phyloP scores from a whole-genome alignment of 2,888 invertebrate genomes.

The Mellilla xanthometata region DNA sequence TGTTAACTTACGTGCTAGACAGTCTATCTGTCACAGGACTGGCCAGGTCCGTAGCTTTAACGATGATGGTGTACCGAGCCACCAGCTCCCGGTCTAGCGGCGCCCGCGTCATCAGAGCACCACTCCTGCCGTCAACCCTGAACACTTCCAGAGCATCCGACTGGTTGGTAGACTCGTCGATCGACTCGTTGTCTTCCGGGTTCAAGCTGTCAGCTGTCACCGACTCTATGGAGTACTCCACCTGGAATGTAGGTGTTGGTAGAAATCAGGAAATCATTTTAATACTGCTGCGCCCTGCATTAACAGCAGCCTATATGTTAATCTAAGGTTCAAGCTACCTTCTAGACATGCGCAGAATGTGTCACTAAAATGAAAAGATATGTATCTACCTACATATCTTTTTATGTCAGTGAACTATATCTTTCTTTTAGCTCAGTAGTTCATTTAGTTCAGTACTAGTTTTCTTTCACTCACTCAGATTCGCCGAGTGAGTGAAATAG shows the following conservation, averaged over 20 bases:
- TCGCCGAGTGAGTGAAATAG: too few species aligned
- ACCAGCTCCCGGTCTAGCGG: slow-evolving; percentile 94
- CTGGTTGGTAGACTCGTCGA: slow-evolving; percentile 45
- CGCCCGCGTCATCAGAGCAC: slow-evolving; percentile 92
- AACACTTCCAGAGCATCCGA: slow-evolving; percentile 89
- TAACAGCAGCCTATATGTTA: too few species aligned
- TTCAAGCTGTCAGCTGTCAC: slow-evolving; percentile 80
- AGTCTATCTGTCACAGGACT: slow-evolving; percentile 89
- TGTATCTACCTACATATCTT: too few species aligned
- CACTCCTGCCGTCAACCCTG: slow-evolving; percentile 92
- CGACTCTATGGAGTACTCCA: slow-evolving; percentile 90
- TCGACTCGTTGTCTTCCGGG: slow-evolving; percentile 61
- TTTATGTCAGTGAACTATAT: too few species aligned
- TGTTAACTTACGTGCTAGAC: slow-evolving; percentile 84
- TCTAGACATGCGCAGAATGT: too few species aligned
- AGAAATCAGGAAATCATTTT: too few species aligned
- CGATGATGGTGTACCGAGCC: slow-evolving; percentile 91
- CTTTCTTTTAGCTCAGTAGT: too few species aligned
- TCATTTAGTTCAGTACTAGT: too few species aligned
- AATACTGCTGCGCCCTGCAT: too few species aligned
- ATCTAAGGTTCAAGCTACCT: too few species aligned
- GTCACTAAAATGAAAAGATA: too few species aligned
- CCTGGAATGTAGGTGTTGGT: slow-evolving; percentile 70
- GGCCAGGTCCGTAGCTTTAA: slow-evolving; percentile 93
- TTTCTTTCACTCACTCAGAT: too few species aligned